A percentile compares a stretch with the other conserved stretches of the same genome.
phyloP scores from a whole-genome alignment of 2,113 vertebrate genomes.

The Passerina amoena region DNA sequence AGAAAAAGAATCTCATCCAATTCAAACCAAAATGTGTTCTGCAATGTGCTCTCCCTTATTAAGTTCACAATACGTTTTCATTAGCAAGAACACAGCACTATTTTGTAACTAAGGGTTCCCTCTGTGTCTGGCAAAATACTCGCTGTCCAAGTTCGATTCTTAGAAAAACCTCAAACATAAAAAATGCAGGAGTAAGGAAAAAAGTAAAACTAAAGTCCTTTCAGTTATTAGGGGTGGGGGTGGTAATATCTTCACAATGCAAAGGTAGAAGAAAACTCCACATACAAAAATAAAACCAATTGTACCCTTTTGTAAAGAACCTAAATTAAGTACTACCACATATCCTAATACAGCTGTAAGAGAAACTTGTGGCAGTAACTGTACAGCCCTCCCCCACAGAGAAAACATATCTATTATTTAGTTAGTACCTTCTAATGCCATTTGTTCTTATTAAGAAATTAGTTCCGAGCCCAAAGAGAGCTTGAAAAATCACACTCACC shows the following conservation, averaged over 20 bases:
- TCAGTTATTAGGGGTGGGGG: background rate
- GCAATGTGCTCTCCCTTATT: background rate
- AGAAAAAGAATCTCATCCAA: background rate
- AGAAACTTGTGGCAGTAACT: background rate
- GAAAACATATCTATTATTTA: background rate
- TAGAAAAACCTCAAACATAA: slow-evolving; percentile 58
- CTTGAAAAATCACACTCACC: slow-evolving; percentile 56
- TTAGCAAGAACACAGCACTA: slow-evolving; percentile 23
- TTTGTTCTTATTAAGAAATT: background rate
- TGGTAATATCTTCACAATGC: background rate
- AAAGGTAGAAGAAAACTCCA: background rate
- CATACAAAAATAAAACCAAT: background rate
- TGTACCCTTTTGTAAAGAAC: background rate
- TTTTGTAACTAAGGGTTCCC: slow-evolving; percentile 57
- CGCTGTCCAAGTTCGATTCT: slow-evolving; percentile 46
- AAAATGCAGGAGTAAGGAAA: slow-evolving; percentile 24
- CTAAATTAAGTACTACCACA: background rate
- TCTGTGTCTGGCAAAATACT: slow-evolving; percentile 29
- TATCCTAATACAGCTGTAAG: background rate
- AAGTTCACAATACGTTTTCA: background rate
- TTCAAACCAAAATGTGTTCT: slow-evolving; percentile 28
- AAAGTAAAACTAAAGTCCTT: slow-evolving; percentile 7
- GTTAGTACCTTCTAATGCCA: background rate
- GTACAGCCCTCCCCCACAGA: background rate
- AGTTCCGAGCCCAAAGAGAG: background rate